Conservation (phyloP, 2,113 vertebrate species). For the Grallaria varia region DNA sequence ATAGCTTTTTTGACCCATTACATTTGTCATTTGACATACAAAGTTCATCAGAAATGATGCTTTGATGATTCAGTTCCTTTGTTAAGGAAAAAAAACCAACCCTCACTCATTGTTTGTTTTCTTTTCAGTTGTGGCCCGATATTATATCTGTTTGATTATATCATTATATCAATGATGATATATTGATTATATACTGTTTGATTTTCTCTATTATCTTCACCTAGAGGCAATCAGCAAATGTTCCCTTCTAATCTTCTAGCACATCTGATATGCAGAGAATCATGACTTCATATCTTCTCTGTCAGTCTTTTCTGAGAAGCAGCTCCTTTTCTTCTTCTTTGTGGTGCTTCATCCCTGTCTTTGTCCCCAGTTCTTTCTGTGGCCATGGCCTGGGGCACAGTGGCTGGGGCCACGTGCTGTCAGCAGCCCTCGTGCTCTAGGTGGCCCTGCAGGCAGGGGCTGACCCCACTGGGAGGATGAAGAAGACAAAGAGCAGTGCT, state of each 20-base stretch:
- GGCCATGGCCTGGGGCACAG: accelerated
- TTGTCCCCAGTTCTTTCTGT: background rate
- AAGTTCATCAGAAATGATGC: background rate
- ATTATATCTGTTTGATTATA: background rate
- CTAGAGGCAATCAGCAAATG: background rate
- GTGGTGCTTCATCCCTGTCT: background rate
- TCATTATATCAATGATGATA: too few species aligned
- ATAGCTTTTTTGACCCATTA: background rate
- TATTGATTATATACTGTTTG: background rate
- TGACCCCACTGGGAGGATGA: background rate
- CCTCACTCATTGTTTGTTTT: background rate
- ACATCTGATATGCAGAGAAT: background rate
- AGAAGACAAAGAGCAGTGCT: too few species aligned
- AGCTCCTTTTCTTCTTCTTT: background rate
- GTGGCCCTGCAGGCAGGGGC: background rate
- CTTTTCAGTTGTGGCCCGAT: background rate
- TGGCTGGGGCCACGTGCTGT: background rate
- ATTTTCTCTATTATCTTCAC: background rate
- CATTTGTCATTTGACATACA: background rate
- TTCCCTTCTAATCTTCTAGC: background rate
- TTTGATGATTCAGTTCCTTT: background rate
- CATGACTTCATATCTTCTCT: background rate
- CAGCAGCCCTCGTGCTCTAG: accelerated
- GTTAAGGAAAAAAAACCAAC: background rate
- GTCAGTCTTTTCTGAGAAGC: background rate